phyloP scores from a whole-genome alignment of 2,888 invertebrate species.

The Drosophila algonquin region DNA sequence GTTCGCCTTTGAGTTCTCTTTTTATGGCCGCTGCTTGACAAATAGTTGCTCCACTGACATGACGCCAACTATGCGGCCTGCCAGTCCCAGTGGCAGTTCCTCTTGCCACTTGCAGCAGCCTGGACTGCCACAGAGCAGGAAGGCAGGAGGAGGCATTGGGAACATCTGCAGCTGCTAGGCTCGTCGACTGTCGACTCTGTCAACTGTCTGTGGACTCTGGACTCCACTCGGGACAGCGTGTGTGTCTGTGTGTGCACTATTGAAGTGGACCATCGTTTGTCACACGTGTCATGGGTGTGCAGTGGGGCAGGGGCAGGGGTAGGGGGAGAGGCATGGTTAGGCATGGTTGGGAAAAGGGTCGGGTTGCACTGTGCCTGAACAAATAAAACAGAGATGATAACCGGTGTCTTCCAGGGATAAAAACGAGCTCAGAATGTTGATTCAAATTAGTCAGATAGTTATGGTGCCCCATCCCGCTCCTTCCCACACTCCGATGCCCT shows the following conservation, averaged over 20 bases:
- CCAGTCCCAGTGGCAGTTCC: background rate
- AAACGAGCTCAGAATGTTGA: constrained; percentile 27
- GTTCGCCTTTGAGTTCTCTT: constrained; percentile 7
- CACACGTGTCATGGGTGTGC: constrained; percentile 55
- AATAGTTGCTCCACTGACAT: constrained; percentile 74
- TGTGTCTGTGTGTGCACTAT: constrained; percentile 49
- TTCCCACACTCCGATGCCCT: background rate
- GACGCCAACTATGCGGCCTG: constrained; percentile 60
- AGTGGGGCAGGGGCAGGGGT: background rate
- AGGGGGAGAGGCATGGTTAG: background rate
- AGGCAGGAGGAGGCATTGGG: background rate
- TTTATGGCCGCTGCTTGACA: constrained; percentile 51
- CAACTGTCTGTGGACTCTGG: constrained; percentile 12
- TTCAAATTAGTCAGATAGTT: constrained; percentile 44
- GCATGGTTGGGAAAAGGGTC: background rate
- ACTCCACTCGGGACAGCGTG: constrained; percentile 43
- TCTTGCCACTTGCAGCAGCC: constrained; percentile 27
- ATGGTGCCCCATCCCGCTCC: background rate
- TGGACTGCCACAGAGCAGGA: background rate
- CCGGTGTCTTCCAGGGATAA: constrained; percentile 14
- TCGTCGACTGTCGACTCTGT: constrained; percentile 19
- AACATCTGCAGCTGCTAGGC: constrained; percentile 21
- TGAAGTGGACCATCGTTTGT: constrained; percentile 72
- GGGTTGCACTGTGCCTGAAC: background rate
- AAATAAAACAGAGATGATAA: constrained; percentile 14